Evolutionary conservation across 2,888 invertebrate genomes (phyloP), one percentile per base, ranked within the genome.

Genomic region (Papilio elwesi): DNA sequence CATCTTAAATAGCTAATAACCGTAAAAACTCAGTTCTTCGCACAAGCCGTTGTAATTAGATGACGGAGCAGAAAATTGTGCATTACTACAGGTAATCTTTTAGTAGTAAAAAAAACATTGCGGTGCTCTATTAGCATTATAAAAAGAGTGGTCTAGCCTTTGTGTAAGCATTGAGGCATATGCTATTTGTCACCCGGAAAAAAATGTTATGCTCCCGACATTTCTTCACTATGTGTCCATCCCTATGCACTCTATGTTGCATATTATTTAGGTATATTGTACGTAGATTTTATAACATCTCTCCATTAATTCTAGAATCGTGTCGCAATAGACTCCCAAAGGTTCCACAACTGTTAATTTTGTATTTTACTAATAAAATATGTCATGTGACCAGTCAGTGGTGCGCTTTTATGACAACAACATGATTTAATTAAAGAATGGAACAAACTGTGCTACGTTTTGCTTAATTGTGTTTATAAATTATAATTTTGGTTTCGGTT

Each of bases 111-210:
- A 55, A 13, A 7, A 1, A 5, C 4, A 15, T 4, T 55, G 16
- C 8, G 9, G 59, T 59, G 7, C 59, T 2, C 11, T 57, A 13
- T 36, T 36, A 38, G 38, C 59, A 4, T 38, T 59, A 59, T 59
- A 59, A 59, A 59, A 59, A 38, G 59, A 38, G n/a, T 38, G 5
- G 43, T 15, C 62, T 3, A 55, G 13, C 67, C 67, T 67, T 67
- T 67, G 67, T 67, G 43, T 55, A 47, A 38, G 16, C 67, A 43
- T 67, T 55, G 16, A n/a, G 67, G 53, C 67, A 67, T 67, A 67
- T 53, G 16, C 47, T 67, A 55, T 55, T 53, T 67, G 15, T 11
- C 43, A 55, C 11, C 15, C 26, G 67, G 67, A 55, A 66, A 67
- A 67, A 67, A 13, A 10, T 67, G 43, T 55, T 67, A 55, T 67